These are phyloP conservation scores for Scaptomyza parva DNA, from an alignment of 2,888 invertebrate genomes.

Conservation along the genomic window DNA sequence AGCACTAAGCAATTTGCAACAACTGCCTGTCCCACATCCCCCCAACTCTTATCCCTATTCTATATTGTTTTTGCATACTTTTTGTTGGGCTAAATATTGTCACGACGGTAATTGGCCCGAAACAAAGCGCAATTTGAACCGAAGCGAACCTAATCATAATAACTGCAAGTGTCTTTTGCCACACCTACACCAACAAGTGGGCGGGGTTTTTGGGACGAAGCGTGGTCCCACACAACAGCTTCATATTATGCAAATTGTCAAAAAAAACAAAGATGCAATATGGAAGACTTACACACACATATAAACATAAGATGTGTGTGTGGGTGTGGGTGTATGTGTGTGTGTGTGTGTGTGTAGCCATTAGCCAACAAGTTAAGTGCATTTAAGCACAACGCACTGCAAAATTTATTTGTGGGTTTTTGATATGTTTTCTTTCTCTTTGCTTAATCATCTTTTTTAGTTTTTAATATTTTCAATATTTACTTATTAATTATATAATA, in stretches of 20 bases:
- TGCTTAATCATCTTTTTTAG: no score
- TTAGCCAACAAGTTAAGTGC: no score
- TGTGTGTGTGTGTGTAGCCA: not conserved
- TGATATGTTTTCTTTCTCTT: no score
- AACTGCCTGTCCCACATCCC: constrained; percentile 9
- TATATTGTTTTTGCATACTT: constrained; percentile 3
- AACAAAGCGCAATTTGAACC: constrained; percentile 60
- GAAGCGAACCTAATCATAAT: constrained; percentile 68
- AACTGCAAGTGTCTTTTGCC: constrained; percentile 39
- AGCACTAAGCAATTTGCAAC: constrained; percentile 45
- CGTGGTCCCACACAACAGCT: constrained; percentile 28
- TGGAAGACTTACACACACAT: not conserved
- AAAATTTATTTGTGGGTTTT: no score
- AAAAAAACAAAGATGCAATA: constrained; percentile 18
- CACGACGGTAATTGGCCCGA: constrained; percentile 44
- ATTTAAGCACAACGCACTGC: no score
- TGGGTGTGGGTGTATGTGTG: not conserved
- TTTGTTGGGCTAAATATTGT: constrained; percentile 32
- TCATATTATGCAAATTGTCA: constrained; percentile 54
- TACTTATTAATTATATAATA: no score
- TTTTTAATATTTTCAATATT: no score
- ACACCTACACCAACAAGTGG: not conserved
- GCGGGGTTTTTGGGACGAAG: no score
- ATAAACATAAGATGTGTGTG: not conserved
- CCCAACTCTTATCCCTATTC: no score